Evolutionary conservation across 1,140 invertebrate species (phyloP), one percentile per base, ranked within the genome.

Genomic region (Saccostrea cuccullata): DNA sequence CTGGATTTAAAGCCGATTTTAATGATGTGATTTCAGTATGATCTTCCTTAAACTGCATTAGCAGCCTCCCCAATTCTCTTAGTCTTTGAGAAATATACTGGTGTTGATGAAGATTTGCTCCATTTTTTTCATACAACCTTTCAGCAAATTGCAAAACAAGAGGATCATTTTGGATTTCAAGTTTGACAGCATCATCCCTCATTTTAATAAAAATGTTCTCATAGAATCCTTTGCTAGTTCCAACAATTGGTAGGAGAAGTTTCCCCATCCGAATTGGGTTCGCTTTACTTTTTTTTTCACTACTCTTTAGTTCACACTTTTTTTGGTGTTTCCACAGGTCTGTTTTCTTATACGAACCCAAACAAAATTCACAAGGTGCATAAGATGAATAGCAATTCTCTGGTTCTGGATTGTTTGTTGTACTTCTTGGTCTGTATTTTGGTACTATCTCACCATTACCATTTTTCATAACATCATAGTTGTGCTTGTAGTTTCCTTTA

Each of bases 401-500:
- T n/a, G 30, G 9, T 9, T 82, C 36, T 30, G 47, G 2, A 73
- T 12, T 40, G 11, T 8, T 8, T 55, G 13, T 60, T 9, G 47
- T 55, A 23, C 47, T 77, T n/a, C 30, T n/a, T 13, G 55, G 15
- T n/a, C n/a, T n/a, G 56, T 87, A 87, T 82, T 87, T 87, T 55
- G 86, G 47, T 58, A 87, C 82, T 15, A 87, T 17, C 17, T 17
- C 20, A 26, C 86, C 86, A 13, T 87, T 26, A 23, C 77, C 77
- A 82, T 82, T 82, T 40, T 87, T 23, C 17, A 87, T 36, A 30
- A 87, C 86, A 4, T 55, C 17, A 15, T 82, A 82, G 55, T 87
- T 87, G 58, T 87, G 86, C 56, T 67, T n/a, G 55, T 58, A 87
- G 36, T 87, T 67, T 20, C 86, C 86, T 82, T 87, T 82, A n/a